These are phyloP conservation scores for Odontamblyopus lacepedii DNA, from an alignment of 2,797 vertebrate genomes.

Conservation along the genomic window DNA sequence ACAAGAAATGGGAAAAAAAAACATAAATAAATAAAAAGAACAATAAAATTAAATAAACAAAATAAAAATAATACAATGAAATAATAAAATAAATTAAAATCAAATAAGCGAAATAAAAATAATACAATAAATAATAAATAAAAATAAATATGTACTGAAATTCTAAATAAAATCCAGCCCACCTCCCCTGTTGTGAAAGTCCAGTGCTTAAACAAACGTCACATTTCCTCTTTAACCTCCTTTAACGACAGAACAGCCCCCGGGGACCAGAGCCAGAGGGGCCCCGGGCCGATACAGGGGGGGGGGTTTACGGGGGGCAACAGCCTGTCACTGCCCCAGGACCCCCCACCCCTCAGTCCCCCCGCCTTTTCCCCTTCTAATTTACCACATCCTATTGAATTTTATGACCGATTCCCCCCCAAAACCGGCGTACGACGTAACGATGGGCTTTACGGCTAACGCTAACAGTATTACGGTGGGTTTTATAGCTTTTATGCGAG, in stretches of 20 bases:
- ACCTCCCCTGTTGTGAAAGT: constrained; percentile 1
- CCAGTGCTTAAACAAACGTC: constrained; percentile 3
- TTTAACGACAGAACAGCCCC: constrained; percentile 1
- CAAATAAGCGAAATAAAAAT: too few species aligned
- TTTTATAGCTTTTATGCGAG: neutral
- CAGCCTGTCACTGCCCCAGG: constrained; percentile 3
- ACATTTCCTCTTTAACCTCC: constrained; percentile 7
- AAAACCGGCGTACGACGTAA: neutral
- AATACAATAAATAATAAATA: too few species aligned
- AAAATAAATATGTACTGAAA: too few species aligned
- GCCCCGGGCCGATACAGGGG: neutral
- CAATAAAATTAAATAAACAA: too few species aligned
- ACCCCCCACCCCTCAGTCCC: neutral
- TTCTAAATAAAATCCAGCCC: neutral
- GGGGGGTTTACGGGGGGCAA: constrained; percentile 1
- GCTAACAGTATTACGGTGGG: neutral
- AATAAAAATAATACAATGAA: too few species aligned
- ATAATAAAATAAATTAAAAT: too few species aligned
- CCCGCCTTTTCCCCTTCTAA: neutral
- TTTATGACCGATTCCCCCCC: neutral
- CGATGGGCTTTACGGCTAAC: neutral
- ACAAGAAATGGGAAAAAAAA: too few species aligned
- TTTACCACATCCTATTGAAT: constrained; percentile 1
- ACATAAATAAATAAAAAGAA: too few species aligned
- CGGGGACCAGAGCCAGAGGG: neutral